Percentiles rank a stretch among this genome's conserved stretches.
Conservation (phyloP, 2,888 invertebrate genomes). For the Eupithecia tripunctaria region DNA sequence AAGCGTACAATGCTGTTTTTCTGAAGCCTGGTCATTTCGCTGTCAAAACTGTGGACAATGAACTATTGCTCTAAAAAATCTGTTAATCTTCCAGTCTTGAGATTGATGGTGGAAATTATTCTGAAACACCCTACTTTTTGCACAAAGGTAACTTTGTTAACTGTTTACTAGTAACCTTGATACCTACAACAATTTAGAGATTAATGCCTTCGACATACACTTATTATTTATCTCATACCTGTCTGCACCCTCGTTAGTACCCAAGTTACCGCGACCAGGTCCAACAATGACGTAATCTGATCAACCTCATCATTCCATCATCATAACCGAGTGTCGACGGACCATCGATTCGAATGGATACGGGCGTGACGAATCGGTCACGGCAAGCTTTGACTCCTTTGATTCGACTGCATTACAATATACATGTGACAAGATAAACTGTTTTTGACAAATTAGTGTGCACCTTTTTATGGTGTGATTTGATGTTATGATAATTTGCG, state of each 20-base stretch:
- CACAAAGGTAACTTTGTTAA: no score
- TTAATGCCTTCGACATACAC: background rate
- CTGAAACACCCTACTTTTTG: no score
- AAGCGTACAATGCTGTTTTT: no score
- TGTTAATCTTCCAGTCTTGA: no score
- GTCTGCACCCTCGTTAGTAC: slow-evolving; percentile 20
- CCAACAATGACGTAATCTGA: slow-evolving; percentile 42
- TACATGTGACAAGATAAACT: slow-evolving; percentile 62
- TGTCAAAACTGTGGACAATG: no score
- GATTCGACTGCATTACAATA: slow-evolving; percentile 62
- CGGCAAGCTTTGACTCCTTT: slow-evolving; percentile 47
- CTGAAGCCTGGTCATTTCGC: no score
- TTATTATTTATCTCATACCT: background rate
- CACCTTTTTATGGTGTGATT: slow-evolving; percentile 18
- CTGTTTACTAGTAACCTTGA: no score
- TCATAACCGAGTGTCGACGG: slow-evolving; percentile 72
- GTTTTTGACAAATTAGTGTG: slow-evolving; percentile 62
- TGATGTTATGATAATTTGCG: slow-evolving; percentile 12
- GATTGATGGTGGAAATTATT: no score
- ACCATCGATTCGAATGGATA: slow-evolving; percentile 60
- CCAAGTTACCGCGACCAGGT: slow-evolving; percentile 21
- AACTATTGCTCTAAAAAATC: no score
- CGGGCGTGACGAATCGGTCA: slow-evolving; percentile 60
- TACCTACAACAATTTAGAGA: background rate
- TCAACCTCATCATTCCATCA: slow-evolving; percentile 65